phyloP scores from a whole-genome alignment of 1,140 invertebrate genomes.

The Plectrocnemia conspersa region DNA sequence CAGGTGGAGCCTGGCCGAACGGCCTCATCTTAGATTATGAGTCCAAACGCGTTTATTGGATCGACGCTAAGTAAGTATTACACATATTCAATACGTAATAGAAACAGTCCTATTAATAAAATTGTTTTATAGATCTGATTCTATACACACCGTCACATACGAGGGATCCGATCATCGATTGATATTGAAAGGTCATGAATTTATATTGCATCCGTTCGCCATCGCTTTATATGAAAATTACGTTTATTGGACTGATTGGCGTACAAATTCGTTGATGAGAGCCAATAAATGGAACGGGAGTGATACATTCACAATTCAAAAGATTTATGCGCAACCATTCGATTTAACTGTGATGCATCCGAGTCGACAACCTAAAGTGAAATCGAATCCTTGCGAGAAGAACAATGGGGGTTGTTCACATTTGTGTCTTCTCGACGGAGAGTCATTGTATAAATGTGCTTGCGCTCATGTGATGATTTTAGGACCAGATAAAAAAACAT shows the following conservation, averaged over 20 bases:
- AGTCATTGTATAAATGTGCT: constrained; percentile 59
- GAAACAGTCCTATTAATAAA: no score
- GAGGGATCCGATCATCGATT: constrained; percentile 69
- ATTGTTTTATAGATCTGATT: constrained; percentile 64
- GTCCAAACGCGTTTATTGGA: constrained; percentile 73
- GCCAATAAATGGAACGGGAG: constrained; percentile 69
- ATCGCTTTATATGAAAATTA: constrained; percentile 75
- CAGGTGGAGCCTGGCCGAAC: constrained; percentile 81
- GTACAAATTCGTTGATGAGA: constrained; percentile 63
- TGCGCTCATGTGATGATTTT: constrained; percentile 77
- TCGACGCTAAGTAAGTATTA: constrained; percentile 68
- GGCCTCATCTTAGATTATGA: constrained; percentile 80
- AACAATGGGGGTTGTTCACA: constrained; percentile 78
- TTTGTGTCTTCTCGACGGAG: constrained; percentile 65
- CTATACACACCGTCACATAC: constrained; percentile 77
- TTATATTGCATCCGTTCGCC: constrained; percentile 85
- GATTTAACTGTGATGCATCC: constrained; percentile 76
- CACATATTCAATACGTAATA: background rate
- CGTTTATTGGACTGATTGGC: constrained; percentile 93
- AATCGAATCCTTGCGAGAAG: constrained; percentile 60
- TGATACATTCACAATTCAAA: constrained; percentile 59
- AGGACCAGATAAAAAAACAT: constrained; percentile 59
- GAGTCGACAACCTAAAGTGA: constrained; percentile 62
- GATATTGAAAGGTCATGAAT: constrained; percentile 62
- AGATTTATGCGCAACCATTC: constrained; percentile 70